Base-by-base conservation (phyloP, 2,888 invertebrate genomes). In the Anthophora plumipes region DNA sequence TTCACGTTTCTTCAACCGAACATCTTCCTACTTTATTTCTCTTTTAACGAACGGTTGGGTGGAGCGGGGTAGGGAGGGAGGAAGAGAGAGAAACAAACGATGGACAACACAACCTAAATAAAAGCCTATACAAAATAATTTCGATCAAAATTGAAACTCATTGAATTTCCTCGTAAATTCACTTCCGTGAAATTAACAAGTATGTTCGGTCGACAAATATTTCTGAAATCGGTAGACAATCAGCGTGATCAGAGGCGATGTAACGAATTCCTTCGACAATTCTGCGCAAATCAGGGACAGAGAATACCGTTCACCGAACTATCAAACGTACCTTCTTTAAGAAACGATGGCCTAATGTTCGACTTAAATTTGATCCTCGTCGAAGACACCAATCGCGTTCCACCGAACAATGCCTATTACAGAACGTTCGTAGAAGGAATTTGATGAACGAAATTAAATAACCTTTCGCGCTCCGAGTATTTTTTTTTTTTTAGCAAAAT, bases 351-450 rank as follows among this genome's bases (percentile, higher is more conserved):
- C 22, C 12, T 67, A 17, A 66, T 61, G 22, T 11, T 85, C 39
- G 82, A 79, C 61, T 59, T 85, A 14, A 85, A 66, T 63, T 80
- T 85, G 31, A 73, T 85, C 9, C 37, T 85, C 31, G n/a, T 82
- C 46, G 70, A 82, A 0, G 73, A 84, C 22, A 48, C 14, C 4
- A 60, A 54, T 50, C 52, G 48, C 9, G 20, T 66, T 5, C 74
- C 43, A 61, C 41, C 76, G 4, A 66, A 31, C 11, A 68, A 74
- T 43, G 12, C 61, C 12, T 73, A 20, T 14, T 20, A 55, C 4
- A 61, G 46, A 41, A 52, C 52, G 84, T 84, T 81, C 84, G 77
- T 73, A 43, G 0, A 17, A 31, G 2, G 54, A 43, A 67, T 39
- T 22, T 60, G 8, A 11, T 6, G 6, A 12, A 12, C 12, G 8